These are phyloP conservation scores for Periphyllus acericola DNA, from an alignment of 2,888 invertebrate species.

Conservation along the genomic window DNA sequence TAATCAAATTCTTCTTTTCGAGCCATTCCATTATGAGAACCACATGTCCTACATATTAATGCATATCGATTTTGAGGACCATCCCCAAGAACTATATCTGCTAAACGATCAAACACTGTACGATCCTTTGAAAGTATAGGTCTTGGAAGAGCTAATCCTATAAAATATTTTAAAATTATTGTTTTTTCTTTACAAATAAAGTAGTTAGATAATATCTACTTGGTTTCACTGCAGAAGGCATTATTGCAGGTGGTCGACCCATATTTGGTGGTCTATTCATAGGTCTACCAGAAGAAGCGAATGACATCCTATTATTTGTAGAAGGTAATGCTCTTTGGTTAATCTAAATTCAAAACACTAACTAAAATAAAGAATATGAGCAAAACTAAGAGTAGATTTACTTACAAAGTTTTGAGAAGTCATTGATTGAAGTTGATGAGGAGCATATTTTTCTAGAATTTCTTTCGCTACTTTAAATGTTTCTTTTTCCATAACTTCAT, in stretches of 20 bases:
- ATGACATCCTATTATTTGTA: constrained; percentile 20
- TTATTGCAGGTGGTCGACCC: constrained; percentile 21
- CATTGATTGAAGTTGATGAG: constrained; percentile 69
- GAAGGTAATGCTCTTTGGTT: constrained; percentile 34
- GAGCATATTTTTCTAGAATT: constrained; percentile 87
- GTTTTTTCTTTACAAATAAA: not conserved
- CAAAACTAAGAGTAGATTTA: constrained; percentile 11
- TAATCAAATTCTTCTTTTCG: constrained; percentile 79
- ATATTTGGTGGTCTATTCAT: not conserved
- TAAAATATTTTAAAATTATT: constrained; percentile 20
- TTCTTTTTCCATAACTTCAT: constrained; percentile 97
- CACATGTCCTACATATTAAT: constrained; percentile 90
- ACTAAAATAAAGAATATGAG: constrained; percentile 8
- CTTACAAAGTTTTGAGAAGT: constrained; percentile 56
- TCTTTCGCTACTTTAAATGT: constrained; percentile 95
- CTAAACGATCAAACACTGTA: constrained; percentile 84
- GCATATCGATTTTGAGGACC: constrained; percentile 95
- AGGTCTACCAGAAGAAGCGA: constrained; percentile 16
- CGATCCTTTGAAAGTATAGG: constrained; percentile 81
- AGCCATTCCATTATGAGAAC: constrained; percentile 91
- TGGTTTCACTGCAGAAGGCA: constrained; percentile 40
- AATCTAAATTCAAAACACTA: constrained; percentile 43
- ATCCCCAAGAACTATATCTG: constrained; percentile 95
- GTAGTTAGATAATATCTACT: constrained; percentile 7
- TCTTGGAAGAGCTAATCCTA: constrained; percentile 69